Evolutionary conservation across 2,797 vertebrate species (phyloP), one percentile per base, ranked within the genome.

Genomic region (Paguma larvata): DNA sequence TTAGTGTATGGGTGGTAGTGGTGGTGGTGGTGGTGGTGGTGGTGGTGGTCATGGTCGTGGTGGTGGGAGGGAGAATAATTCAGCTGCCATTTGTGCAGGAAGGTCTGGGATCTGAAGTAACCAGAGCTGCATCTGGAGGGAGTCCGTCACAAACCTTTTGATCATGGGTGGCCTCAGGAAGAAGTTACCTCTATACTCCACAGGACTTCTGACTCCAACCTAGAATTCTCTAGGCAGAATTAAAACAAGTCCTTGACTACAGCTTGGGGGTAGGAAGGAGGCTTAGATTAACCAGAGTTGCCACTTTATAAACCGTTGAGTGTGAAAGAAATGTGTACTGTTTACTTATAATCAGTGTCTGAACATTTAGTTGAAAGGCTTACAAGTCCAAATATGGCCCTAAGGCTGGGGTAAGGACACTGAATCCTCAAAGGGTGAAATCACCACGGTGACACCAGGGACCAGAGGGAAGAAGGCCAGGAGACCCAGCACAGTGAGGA

Each of bases 331-430:
- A 44, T 19, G 10, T 3, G 2, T 44, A 32, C 34, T 86, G 30
- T 48, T 85, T 73, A 75, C 82, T 51, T 70, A 80, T 27, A 80
- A 85, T 19, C 77, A 56, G 78, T 73, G 32, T 48, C 51, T 13
- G 72, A 56, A 32, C 41, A 85, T 79, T 95, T 78, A 73, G 46
- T 63, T 92, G 67, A 88, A 73, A 95, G 73, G 56, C 3, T 23
- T 59, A 59, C 21, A 21, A 23, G 21, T 21, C 21, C 56, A 59
- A 59, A 23, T 23, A 3, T 9, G 21, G 56, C 56, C 56, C 21
- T 59, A 23, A 3, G 56, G 56, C 56, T 59, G 56, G 56, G 56
- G 56, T 59, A 59, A 23, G 56, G 19, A 23, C 23, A 59, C 56
- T 59, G 56, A 59, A 21, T 59, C 56, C 21, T 59, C 21, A 1